These are phyloP conservation scores for Drosophila miranda DNA, from an alignment of 1,140 invertebrate species.

Conservation along the genomic window DNA sequence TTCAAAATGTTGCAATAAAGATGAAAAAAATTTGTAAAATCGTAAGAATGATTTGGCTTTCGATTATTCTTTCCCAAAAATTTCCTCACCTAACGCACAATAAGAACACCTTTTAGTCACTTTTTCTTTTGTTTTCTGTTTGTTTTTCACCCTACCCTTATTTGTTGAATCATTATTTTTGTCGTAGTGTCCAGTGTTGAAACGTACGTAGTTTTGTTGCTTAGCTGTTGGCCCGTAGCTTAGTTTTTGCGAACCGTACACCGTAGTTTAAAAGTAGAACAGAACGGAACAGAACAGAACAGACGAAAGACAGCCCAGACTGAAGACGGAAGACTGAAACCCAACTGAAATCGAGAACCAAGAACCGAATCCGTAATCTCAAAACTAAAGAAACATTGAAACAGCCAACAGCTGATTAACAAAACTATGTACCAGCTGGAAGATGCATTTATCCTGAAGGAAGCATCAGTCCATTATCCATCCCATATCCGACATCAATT, in stretches of 20 bases:
- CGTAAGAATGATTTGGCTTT: too few species aligned
- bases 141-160: constrained; percentile 29
- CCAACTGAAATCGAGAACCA: background rate
- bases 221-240: constrained; percentile 75
- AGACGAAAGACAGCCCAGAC: background rate
- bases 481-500: background rate
- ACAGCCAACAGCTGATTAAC: constrained; percentile 72
- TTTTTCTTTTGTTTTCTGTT: background rate
- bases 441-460: background rate
- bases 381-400: background rate
- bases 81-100: constrained; percentile 10
- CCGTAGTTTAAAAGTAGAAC: constrained; percentile 56
- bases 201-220: constrained; percentile 75
- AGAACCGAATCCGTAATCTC: background rate
- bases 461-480: background rate
- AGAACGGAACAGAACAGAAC: constrained; percentile 17
- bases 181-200: constrained; percentile 49
- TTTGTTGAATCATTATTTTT: constrained; percentile 41
- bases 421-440: constrained; percentile 57
- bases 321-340: background rate
- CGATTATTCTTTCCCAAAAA: background rate
- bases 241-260: constrained; percentile 48
- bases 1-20: too few species aligned
- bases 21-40: too few species aligned
- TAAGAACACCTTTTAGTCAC: background rate